A percentile compares a stretch with the other conserved stretches of the same genome.
Evolutionary conservation across 2,888 invertebrate genomes (phyloP).

Genomic region (Ennomos erosarius): DNA sequence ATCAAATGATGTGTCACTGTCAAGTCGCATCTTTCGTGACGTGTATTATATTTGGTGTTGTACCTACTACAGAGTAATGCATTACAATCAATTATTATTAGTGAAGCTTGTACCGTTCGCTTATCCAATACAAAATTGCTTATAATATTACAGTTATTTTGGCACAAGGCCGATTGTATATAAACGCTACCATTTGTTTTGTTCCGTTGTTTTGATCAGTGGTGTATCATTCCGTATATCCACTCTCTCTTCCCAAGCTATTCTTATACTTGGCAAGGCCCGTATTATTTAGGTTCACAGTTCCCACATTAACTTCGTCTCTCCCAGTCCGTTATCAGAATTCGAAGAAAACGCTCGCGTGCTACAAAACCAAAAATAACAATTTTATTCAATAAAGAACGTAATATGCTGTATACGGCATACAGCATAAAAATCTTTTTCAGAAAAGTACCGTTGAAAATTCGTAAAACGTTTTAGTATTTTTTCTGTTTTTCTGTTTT

Average conservation of each 20-base stretch:
- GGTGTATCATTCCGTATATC: conserved; percentile 10
- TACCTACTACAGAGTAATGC: too few species aligned
- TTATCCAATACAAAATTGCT: too few species aligned
- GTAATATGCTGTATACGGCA: conserved; percentile 73
- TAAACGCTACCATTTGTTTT: conserved; percentile 11
- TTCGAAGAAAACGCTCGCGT: conserved; percentile 48
- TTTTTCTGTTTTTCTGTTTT: conserved; percentile 31
- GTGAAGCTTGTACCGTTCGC: too few species aligned
- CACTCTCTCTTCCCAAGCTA: conserved; percentile 43
- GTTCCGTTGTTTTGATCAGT: conserved; percentile 15
- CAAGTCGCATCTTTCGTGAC: too few species aligned
- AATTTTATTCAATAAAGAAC: conserved; percentile 36
- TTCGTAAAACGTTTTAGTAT: conserved; percentile 46
- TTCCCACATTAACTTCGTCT: conserved; percentile 41
- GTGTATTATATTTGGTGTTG: too few species aligned
- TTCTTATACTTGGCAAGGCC: conserved; percentile 68
- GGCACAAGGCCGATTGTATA: conserved; percentile 15
- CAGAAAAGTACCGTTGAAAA: conserved; percentile 64
- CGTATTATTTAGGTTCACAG: conserved; percentile 50
- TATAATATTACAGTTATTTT: too few species aligned
- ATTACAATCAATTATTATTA: too few species aligned
- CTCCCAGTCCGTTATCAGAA: conserved; percentile 53
- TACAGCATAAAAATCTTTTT: conserved; percentile 66
- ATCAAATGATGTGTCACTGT: too few species aligned
- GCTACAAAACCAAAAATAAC: conserved; percentile 36